Base-by-base conservation (phyloP, 2,888 invertebrate species). In the Eristalis tenax region DNA sequence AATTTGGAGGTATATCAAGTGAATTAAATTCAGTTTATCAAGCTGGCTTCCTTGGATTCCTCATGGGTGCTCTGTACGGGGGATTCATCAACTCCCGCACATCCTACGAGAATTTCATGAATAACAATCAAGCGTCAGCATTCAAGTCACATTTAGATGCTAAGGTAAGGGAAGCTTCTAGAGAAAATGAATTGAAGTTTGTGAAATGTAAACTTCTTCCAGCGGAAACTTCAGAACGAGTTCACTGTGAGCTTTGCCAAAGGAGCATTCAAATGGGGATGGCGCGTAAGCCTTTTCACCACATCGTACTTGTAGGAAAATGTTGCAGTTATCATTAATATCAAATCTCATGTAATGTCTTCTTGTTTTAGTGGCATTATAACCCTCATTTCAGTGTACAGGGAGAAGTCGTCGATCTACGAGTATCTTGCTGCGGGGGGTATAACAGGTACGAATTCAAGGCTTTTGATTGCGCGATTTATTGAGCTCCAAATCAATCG, bases 91-190 rank as follows among this genome's bases (percentile, higher is more conserved):
- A 94, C 89, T 95, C 96, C 13, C 94, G 94, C 89, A 90, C 91
- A 4, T 94, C 96, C 1, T 96, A 96, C 90, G 88, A 95, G 59
- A 94, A 95, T 89, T 97, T 96, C 89, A 95, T 97, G 91, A 95
- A 95, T 91, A 96, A 94, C 88, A 96, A 97, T 92, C 95, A 96
- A 93, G 97, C 96, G 10, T 95, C 96, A 4, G 94, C 94, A 69
- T 97, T 95, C 91, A 93, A 93, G 69, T 94, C 94, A 70, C 95
- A 95, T 85, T 91, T 94, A 8, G 95, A 96, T 73, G 97, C 97
- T 3, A 96, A 96, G 94, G 96, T 96, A 93, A 88, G 38, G 32
- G 13, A 10, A 65, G 18, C 59, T 15, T 28, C 59, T 35, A 4
- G 22, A 11, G 4, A 13, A 6, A 10, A 15, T 40, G 35, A 4